phyloP scores from a whole-genome alignment of 2,113 vertebrate species.

The Lepidiolamprologus cunningtoni region DNA sequence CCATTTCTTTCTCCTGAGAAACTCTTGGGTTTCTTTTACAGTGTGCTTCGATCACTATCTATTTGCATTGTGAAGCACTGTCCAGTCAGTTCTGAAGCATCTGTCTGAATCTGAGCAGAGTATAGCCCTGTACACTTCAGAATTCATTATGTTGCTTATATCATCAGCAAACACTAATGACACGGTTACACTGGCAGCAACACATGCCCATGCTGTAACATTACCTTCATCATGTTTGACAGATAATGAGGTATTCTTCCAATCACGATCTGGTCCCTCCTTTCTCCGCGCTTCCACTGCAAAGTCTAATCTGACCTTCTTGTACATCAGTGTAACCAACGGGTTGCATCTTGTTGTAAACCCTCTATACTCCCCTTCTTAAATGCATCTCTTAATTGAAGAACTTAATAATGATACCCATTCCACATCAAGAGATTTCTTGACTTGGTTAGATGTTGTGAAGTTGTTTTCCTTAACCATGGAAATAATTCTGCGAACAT shows the following conservation, averaged over 20 bases:
- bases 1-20: not conserved
- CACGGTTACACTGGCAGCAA: not conserved
- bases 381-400: not conserved
- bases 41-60: not conserved
- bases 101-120: not conserved
- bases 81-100: not conserved
- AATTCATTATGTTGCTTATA: not conserved
- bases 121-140: not conserved
- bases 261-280: not conserved
- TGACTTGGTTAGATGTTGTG: not conserved
- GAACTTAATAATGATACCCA: not conserved
- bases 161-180: not conserved
- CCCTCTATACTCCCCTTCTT: not conserved
- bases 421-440: not conserved
- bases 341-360: not conserved
- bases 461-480: not conserved
- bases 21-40: not conserved
- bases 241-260: not conserved
- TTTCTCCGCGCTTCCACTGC: not conserved
- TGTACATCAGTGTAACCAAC: not conserved
- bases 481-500: not conserved
- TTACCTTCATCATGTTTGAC: not conserved
- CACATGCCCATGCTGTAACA: not conserved
- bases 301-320: not conserved
- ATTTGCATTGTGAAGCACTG: not conserved